Evolutionary conservation across 2,113 vertebrate species (phyloP), one percentile per base, ranked within the genome.

Genomic region (Symphodus melops): DNA sequence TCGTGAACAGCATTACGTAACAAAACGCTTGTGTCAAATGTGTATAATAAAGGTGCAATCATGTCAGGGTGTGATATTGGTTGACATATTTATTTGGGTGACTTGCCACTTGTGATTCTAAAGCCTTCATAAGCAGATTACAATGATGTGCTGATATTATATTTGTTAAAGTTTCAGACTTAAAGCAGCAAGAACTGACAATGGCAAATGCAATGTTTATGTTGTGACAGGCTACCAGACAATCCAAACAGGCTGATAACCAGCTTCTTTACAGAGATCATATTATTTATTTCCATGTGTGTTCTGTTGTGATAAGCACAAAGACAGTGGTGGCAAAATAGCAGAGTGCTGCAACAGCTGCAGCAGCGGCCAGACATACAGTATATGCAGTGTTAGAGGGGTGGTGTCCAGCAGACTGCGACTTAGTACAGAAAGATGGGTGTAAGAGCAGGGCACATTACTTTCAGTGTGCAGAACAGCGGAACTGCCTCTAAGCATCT

Each of bases 391-490:
- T 59, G 70, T 65, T 39, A 68, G 70, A 84, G 77, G 25, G 76
- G 85, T 49, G 69, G 67, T 66, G 88, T 88, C 84, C 87, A 80
- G 77, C 67, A 75, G 54, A 79, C 79, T 80, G 82, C 68, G 77
- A 81, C 82, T 78, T 80, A 79, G 83, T 44, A 58, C 46, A 79
- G 79, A 57, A 56, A 63, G 66, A 82, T 61, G 81, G 75, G 68
- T 75, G 72, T 84, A 71, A 77, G 76, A 64, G 77, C 56, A 20
- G 65, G 44, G 68, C 72, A 68, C 75, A 69, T 76, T 81, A 81
- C 71, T 72, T 60, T 77, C 79, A 71, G 69, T 72, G 86, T 79
- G 82, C 76, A 83, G 77, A 78, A 77, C 17, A 83, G 82, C 79
- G 79, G 77, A 85, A 81, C 79, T 76, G 82, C 86, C 82, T 86